phyloP scores from a whole-genome alignment of 2,113 vertebrate species.

The Pogonocichla stellata region DNA sequence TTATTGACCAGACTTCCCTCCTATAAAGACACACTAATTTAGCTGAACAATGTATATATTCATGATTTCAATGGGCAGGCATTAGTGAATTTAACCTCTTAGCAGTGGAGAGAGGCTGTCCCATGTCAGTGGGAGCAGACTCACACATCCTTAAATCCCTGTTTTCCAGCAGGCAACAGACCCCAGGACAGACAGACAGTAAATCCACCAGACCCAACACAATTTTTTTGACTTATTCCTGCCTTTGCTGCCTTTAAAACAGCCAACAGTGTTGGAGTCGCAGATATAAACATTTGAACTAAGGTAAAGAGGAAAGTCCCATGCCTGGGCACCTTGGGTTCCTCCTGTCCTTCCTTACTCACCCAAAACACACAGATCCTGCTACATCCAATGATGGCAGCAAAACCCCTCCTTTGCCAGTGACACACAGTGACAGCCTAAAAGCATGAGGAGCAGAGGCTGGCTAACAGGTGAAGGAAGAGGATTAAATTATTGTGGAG shows the following conservation, averaged over 20 bases:
- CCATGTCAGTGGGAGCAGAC: accelerated
- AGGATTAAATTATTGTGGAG: background rate
- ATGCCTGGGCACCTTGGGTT: background rate
- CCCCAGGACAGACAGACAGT: accelerated
- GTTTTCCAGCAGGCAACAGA: background rate
- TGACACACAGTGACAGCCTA: background rate
- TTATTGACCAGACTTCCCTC: background rate
- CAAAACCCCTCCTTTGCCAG: background rate
- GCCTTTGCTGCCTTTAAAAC: background rate
- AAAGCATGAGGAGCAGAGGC: background rate
- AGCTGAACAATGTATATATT: background rate
- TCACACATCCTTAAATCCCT: background rate
- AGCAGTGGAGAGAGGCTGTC: accelerated
- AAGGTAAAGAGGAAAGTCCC: background rate
- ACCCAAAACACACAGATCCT: background rate
- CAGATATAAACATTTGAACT: background rate
- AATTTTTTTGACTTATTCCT: background rate
- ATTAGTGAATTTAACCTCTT: background rate
- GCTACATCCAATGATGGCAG: accelerated
- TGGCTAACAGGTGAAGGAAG: background rate
- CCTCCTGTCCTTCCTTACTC: background rate
- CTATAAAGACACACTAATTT: background rate
- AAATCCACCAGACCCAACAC: background rate
- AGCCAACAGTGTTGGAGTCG: background rate
- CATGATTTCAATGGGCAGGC: background rate